Evolutionary conservation across 23 tunicate genomes (phyloP), one percentile per base, ranked within the genome.

Genomic region (Ciona savignyi): DNA sequence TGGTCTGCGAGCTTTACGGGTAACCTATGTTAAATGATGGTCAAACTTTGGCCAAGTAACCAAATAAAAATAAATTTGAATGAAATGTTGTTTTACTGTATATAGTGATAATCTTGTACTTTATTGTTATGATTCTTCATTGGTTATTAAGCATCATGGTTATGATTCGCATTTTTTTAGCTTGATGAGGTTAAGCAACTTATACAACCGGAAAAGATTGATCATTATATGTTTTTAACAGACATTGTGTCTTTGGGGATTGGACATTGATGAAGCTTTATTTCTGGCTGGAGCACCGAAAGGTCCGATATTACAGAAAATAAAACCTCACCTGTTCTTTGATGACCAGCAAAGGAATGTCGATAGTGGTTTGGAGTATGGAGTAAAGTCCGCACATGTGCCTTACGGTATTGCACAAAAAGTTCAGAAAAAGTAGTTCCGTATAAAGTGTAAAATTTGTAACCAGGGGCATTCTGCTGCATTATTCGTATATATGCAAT

Each of bases 261-360:
- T 95, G 70, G 96, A 88, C 69, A 89, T 95, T 56, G 99, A 95
- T 85, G 99, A 95, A 73, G 99, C 99, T 23, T 62, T 88, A 67
- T 95, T 95, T 62, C 68, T 95, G 34, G 99, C 99, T 48, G 99
- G 99, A 3, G 99, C 99, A 25, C 99, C 99, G 25, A 95, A 95
- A 65, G 99, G 99, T 4, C 99, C 99, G 1, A 87, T 95, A 31
- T 61, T 95, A 30, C 81, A 83, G 51, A 95, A 84, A 77, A 95
- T 95, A 27, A 86, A 77, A 27, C 99, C 99, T 3, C 99, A 95
- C 60, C 69, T 95, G 51, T 95, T 95, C 70, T 95, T 95, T 65
- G 99, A 95, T 67, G 99, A 95, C 63, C 99, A 95, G 66, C 65
- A 64, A 32, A 70, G 78, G 28, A 95, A 95, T 69, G 85, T 95